phyloP scores from a whole-genome alignment of 2,113 vertebrate genomes.

The Neodon shergylaensis region DNA sequence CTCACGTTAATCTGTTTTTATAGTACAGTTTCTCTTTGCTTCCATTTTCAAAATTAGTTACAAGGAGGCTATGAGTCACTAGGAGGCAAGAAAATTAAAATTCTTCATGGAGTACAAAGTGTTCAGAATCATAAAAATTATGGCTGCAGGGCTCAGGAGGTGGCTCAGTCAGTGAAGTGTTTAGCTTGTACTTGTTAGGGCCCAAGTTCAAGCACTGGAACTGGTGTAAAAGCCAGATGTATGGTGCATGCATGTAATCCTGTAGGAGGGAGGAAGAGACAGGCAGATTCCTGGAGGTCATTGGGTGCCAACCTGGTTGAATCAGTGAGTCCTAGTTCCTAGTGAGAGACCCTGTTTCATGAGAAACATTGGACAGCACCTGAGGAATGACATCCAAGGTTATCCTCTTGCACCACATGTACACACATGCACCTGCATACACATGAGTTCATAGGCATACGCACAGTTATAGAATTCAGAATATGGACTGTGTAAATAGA shows the following conservation, averaged over 20 bases:
- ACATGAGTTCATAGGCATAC: neutral
- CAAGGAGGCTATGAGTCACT: neutral
- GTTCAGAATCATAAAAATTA: neutral
- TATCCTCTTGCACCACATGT: neutral
- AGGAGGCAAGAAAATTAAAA: conserved; percentile 6
- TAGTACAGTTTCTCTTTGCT: conserved; percentile 34
- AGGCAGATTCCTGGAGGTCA: neutral
- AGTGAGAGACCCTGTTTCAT: neutral
- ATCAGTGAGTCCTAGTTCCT: neutral
- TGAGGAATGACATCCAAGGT: neutral
- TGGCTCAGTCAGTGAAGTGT: neutral
- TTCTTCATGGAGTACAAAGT: neutral
- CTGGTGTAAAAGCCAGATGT: neutral
- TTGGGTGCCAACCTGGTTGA: neutral
- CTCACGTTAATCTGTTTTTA: conserved; percentile 14
- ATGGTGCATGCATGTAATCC: no score
- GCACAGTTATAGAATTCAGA: neutral
- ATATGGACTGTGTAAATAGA: neutral
- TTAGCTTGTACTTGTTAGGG: neutral
- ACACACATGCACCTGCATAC: neutral
- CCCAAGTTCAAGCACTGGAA: neutral
- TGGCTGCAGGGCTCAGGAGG: neutral
- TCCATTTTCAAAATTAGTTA: conserved; percentile 50
- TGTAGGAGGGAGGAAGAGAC: neutral
- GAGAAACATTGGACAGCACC: neutral